These are phyloP conservation scores for Odocoileus virginianus DNA, from an alignment of 2,113 vertebrate genomes.

Conservation along the genomic window DNA sequence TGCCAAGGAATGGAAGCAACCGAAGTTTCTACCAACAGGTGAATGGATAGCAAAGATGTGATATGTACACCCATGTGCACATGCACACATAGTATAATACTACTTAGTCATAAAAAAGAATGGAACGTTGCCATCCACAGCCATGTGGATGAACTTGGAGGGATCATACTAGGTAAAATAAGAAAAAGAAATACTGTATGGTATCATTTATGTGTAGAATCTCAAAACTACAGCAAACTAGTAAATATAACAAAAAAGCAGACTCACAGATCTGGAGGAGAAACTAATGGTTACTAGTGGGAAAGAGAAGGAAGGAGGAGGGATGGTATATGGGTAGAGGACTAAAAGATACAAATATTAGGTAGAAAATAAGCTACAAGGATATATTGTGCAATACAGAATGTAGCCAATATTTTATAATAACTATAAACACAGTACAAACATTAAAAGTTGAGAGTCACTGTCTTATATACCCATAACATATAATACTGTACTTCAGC, in stretches of 20 bases:
- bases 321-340: too few relatives aligned
- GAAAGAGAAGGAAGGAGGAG: not conserved
- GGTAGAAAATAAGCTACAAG: not conserved
- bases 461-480: too few relatives aligned
- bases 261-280: not conserved
- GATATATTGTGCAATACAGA: not conserved
- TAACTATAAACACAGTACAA: not conserved
- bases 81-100: fast-evolving
- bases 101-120: not conserved
- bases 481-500: not conserved
- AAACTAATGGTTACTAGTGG: not conserved
- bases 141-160: not conserved
- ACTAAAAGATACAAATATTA: not conserved
- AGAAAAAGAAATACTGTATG: not conserved
- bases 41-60: not conserved
- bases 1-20: not conserved
- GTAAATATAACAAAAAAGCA: not conserved
- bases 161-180: not conserved
- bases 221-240: not conserved
- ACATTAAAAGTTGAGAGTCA: not conserved
- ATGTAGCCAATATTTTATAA: not conserved
- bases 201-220: not conserved
- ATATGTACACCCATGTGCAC: too few relatives aligned
- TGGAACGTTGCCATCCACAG: not conserved
- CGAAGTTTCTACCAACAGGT: not conserved